Evolutionary conservation across 2,888 invertebrate species (phyloP).

Genomic region (Acleris cristana): DNA sequence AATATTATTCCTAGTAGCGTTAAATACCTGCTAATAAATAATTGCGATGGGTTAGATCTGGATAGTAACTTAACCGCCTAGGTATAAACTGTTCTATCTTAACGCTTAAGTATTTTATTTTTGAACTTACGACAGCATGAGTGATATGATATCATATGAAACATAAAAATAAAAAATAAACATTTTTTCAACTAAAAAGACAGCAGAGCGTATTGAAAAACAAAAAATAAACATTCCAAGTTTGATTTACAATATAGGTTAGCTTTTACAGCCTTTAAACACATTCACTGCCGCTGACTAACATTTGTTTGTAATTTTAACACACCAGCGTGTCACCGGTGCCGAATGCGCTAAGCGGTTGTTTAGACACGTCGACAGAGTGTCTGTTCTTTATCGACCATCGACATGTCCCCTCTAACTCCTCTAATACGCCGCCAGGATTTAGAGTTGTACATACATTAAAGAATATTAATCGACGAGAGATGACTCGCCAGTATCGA

Average conservation of each 20-base stretch:
- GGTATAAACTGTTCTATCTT: conserved; percentile 4
- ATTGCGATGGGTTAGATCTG: conserved; percentile 6
- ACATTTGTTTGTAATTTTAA: too few relatives aligned
- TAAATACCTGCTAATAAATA: conserved; percentile 33
- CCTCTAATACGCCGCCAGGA: conserved; percentile 70
- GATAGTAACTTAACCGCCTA: conserved; percentile 11
- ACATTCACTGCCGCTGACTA: too few relatives aligned
- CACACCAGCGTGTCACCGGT: too few relatives aligned
- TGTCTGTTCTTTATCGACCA: conserved; percentile 33
- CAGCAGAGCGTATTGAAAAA: conserved; percentile 17
- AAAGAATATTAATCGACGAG: conserved; percentile 78
- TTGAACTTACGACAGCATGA: conserved; percentile 28
- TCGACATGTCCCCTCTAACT: conserved; percentile 56
- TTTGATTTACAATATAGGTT: conserved; percentile 12
- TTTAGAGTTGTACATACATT: conserved; percentile 64
- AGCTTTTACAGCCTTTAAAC: conserved; percentile 2
- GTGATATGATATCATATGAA: conserved; percentile 21
- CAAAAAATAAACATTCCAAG: conserved; percentile 20
- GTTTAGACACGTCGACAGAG: conserved; percentile 26
- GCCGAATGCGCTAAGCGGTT: conserved; percentile 13
- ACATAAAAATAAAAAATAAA: conserved; percentile 7
- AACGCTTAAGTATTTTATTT: conserved; percentile 6
- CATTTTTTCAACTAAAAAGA: not conserved
- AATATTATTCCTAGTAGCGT: conserved; percentile 31
- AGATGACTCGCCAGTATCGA: conserved; percentile 69